phyloP scores from a whole-genome alignment of 2,888 invertebrate genomes.

The Pterostichus niger region DNA sequence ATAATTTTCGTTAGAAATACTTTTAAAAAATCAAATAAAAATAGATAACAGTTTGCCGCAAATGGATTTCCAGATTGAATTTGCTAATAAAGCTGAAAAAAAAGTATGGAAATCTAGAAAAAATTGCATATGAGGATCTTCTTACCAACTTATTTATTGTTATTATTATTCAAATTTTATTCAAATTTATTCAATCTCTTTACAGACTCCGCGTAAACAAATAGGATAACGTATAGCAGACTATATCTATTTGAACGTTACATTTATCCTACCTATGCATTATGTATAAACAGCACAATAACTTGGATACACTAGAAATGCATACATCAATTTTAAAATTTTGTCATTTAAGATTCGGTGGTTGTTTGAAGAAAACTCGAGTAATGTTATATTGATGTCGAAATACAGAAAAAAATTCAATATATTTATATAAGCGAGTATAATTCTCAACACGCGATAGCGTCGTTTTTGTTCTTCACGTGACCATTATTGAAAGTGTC shows the following conservation, averaged over 20 bases:
- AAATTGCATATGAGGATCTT: conserved; percentile 49
- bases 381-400: conserved; percentile 27
- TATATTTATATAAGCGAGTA: conserved; percentile 48
- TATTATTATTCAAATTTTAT: conserved; percentile 58
- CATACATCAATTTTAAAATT: conserved; percentile 45
- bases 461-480: conserved; percentile 57
- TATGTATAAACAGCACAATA: conserved; percentile 50
- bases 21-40: too few relatives aligned
- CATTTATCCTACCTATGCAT: conserved; percentile 56
- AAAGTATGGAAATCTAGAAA: conserved; percentile 51
- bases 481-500: conserved; percentile 52
- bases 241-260: conserved; percentile 54
- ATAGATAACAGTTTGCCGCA: background rate
- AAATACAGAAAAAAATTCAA: conserved; percentile 50
- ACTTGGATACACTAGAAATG: conserved; percentile 1
- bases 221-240: conserved; percentile 49
- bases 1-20: too few relatives aligned
- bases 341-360: conserved; percentile 36
- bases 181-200: conserved; percentile 56
- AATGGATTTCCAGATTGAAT: conserved; percentile 34
- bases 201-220: conserved; percentile 57
- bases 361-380: conserved; percentile 8
- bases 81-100: conserved; percentile 34
- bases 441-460: conserved; percentile 52
- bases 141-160: conserved; percentile 52